These are phyloP conservation scores for Teleogryllus occipitalis DNA, from an alignment of 1,140 invertebrate genomes.

Conservation along the genomic window DNA sequence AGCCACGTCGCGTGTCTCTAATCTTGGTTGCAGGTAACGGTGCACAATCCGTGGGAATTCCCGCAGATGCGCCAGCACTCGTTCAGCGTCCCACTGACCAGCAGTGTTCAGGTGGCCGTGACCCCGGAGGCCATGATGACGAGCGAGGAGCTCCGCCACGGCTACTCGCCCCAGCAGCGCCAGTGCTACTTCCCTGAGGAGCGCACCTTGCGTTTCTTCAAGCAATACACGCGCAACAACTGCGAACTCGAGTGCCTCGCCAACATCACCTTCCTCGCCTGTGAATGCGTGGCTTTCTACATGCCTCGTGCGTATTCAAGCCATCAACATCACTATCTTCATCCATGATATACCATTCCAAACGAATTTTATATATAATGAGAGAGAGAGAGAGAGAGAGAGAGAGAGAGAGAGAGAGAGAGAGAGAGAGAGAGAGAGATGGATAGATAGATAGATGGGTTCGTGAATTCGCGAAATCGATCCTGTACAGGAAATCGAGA, in stretches of 20 bases:
- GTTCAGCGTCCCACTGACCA: slow-evolving; percentile 10
- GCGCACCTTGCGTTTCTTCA: slow-evolving; percentile 26
- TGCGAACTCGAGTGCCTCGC: slow-evolving; percentile 37
- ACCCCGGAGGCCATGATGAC: neutral
- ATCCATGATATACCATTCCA: too few relatives aligned
- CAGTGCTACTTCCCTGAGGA: slow-evolving; percentile 3
- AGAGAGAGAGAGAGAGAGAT: too few relatives aligned
- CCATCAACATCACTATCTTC: too few relatives aligned
- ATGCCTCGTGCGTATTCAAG: slow-evolving; percentile 23
- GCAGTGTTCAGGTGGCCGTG: neutral
- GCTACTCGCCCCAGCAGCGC: neutral
- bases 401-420: too few relatives aligned
- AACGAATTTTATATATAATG: too few relatives aligned
- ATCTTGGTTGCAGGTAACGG: neutral
- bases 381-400: too few relatives aligned
- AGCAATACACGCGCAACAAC: slow-evolving; percentile 35
- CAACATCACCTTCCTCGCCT: slow-evolving; percentile 28
- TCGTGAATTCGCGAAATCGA: too few relatives aligned
- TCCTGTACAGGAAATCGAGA: too few relatives aligned
- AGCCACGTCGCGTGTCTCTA: neutral
- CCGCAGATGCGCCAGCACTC: neutral
- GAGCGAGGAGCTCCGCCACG: neutral
- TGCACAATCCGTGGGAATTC: slow-evolving; percentile 7
- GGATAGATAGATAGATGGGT: too few relatives aligned
- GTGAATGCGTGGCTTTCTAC: slow-evolving; percentile 25